Evolutionary conservation across 2,888 invertebrate species (phyloP).

Genomic region (Geotrupes spiniger): DNA sequence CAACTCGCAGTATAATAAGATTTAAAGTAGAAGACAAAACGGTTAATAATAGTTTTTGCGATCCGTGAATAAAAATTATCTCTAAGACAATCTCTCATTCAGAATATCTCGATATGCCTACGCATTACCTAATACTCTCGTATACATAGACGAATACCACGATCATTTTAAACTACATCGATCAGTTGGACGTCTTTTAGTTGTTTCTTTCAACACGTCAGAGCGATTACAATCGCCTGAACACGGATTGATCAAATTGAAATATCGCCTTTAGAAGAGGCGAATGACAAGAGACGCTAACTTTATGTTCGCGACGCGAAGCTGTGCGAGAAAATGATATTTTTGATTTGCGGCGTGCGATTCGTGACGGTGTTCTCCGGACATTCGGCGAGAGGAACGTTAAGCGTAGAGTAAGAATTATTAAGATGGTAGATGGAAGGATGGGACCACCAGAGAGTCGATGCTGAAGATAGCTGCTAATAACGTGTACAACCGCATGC

Average conservation of each 20-base stretch:
- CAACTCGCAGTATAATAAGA: too few relatives aligned
- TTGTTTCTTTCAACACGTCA: slow-evolving; percentile 4
- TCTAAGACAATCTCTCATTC: neutral
- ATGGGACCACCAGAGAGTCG: slow-evolving; percentile 44
- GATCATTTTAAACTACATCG: slow-evolving; percentile 4
- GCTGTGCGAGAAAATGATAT: neutral
- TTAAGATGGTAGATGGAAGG: slow-evolving; percentile 25
- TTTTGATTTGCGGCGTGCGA: neutral
- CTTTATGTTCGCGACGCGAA: neutral
- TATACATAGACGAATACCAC: neutral
- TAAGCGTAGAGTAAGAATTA: slow-evolving; percentile 3
- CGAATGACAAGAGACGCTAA: too few relatives aligned
- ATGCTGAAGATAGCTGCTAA: slow-evolving; percentile 46
- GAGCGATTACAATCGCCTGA: too few relatives aligned
- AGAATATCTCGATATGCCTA: neutral
- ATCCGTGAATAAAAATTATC: neutral
- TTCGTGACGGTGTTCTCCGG: neutral
- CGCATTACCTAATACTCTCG: slow-evolving; percentile 1
- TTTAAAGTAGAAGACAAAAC: too few relatives aligned
- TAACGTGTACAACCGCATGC: slow-evolving; percentile 46
- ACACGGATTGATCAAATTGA: neutral
- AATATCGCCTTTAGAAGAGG: neutral
- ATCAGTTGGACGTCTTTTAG: neutral
- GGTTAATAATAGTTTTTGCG: neutral
- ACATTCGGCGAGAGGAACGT: neutral